Base-by-base conservation (phyloP, 2,113 vertebrate genomes). In the Chloropsis cyanopogon region DNA sequence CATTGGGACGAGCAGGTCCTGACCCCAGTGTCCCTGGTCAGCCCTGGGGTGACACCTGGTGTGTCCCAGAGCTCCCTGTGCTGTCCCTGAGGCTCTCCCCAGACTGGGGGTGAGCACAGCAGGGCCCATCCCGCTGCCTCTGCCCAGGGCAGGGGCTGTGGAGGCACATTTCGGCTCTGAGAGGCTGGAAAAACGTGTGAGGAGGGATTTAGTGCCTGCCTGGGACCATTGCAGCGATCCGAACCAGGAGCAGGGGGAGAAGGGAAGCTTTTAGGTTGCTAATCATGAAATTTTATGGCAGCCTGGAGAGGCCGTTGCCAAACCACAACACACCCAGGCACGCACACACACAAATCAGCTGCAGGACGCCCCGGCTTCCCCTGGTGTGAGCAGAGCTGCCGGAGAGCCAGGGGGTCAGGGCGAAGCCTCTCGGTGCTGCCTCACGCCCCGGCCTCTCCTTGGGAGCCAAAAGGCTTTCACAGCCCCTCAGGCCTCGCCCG, bases 231-330 rank as follows among this genome's bases (percentile, higher is more conserved):
- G 83, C 92, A 77, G 4, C 22, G 21, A 13, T 61, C 83, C 14
- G 4, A 80, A 76, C 46, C 39, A 11, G 77, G 90, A 93, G 75
- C 28, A 4, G 46, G 44, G 85, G 54, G 57, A 54, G 42, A 35
- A 41, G 88, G 73, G 82, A 97, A 79, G 88, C 93, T 93, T 94
- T 93, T 85, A 92, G 96, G 88, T 82, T 91, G 73, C 93, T 92
- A 39, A 72, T 80, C 77, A 25, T 79, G 89, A 94, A 77, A 87
- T 92, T 95, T 96, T 95, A 90, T 93, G 54, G 71, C 61, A 89
- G 85, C 95, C 86, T 17, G 24, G 92, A 95, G 96, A 96, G 93
- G 47, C 60, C 69, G 92, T 83, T 60, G 86, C 91, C 82, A 72
- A 76, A 81, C 89, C 88, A 77, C 93, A 93, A 46, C 89, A 60